phyloP scores from a whole-genome alignment of 2,888 invertebrate genomes.

The Ornithoptera priamus region DNA sequence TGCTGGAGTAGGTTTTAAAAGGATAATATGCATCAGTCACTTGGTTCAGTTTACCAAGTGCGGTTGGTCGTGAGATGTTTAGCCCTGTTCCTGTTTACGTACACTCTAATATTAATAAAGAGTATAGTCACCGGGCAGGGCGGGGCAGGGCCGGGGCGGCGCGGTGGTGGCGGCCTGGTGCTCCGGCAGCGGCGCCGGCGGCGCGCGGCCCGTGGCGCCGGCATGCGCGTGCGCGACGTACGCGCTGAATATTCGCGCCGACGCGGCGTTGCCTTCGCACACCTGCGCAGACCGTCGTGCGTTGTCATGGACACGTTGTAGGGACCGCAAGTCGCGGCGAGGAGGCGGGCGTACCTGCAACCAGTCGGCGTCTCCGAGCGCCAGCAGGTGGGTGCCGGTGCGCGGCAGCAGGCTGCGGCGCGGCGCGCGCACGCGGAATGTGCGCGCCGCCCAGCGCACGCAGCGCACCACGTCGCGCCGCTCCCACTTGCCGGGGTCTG shows the following conservation, averaged over 20 bases:
- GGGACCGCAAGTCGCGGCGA: not conserved
- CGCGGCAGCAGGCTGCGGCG: constrained; percentile 70
- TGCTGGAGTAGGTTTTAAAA: too few relatives aligned
- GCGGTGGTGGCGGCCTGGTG: constrained; percentile 49
- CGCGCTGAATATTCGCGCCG: constrained; percentile 73
- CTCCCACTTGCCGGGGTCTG: constrained; percentile 78
- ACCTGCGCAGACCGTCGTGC: constrained; percentile 44
- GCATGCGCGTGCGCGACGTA: constrained; percentile 75
- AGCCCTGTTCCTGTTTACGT: too few relatives aligned
- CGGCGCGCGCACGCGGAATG: constrained; percentile 71
- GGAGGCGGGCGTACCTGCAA: constrained; percentile 47
- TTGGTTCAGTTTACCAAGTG: too few relatives aligned
- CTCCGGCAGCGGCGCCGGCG: constrained; percentile 70
- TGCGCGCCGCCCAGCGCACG: constrained; percentile 75
- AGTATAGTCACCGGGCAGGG: constrained; percentile 34
- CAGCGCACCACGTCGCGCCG: constrained; percentile 73
- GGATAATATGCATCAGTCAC: too few relatives aligned
- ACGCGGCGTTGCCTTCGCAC: constrained; percentile 64
- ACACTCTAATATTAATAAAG: too few relatives aligned
- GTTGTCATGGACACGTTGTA: not conserved
- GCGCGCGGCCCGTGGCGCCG: constrained; percentile 68
- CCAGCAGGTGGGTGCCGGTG: constrained; percentile 65
- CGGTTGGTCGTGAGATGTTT: too few relatives aligned
- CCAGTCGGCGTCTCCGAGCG: constrained; percentile 80
- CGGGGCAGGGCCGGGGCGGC: constrained; percentile 28